Percentiles rank a stretch among this genome's conserved stretches.
phyloP scores from a whole-genome alignment of 2,888 invertebrate genomes.

The Eudemis profundana region DNA sequence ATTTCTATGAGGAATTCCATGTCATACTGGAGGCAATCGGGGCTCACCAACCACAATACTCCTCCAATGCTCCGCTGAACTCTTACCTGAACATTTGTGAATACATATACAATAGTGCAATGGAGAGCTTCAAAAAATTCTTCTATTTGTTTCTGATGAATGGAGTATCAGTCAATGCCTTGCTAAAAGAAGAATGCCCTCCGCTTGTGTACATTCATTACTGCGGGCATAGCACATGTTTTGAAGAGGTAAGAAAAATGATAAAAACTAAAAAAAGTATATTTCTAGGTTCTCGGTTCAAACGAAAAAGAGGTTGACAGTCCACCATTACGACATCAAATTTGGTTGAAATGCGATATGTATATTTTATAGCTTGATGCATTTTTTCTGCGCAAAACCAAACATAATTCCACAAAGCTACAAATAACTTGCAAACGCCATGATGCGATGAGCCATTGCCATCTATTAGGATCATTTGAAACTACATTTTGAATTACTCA shows the following conservation, averaged over 20 bases:
- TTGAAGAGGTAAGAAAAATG: constrained; percentile 73
- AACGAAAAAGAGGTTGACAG: too few species aligned
- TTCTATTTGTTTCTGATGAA: constrained; percentile 73
- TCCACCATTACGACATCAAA: too few species aligned
- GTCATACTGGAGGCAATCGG: constrained; percentile 62
- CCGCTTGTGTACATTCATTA: constrained; percentile 77
- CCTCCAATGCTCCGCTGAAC: constrained; percentile 71
- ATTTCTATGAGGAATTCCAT: constrained; percentile 65
- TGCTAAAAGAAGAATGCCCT: constrained; percentile 72
- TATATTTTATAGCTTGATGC: too few species aligned
- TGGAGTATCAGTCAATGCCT: constrained; percentile 73
- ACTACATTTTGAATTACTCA: too few species aligned
- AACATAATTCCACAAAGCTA: too few species aligned
- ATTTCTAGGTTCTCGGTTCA: too few species aligned
- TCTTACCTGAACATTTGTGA: constrained; percentile 74
- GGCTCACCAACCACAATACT: constrained; percentile 61
- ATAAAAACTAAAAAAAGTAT: too few species aligned
- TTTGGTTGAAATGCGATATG: too few species aligned
- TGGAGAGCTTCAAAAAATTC: constrained; percentile 69
- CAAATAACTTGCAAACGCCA: too few species aligned
- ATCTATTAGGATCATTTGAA: too few species aligned
- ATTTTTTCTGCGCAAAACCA: too few species aligned
- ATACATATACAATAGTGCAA: constrained; percentile 71
- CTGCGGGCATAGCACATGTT: constrained; percentile 64
- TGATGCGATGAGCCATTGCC: too few species aligned